Evolutionary conservation across 1,140 invertebrate genomes (phyloP), one percentile per base, ranked within the genome.

Genomic region (Caerostris darwini): DNA sequence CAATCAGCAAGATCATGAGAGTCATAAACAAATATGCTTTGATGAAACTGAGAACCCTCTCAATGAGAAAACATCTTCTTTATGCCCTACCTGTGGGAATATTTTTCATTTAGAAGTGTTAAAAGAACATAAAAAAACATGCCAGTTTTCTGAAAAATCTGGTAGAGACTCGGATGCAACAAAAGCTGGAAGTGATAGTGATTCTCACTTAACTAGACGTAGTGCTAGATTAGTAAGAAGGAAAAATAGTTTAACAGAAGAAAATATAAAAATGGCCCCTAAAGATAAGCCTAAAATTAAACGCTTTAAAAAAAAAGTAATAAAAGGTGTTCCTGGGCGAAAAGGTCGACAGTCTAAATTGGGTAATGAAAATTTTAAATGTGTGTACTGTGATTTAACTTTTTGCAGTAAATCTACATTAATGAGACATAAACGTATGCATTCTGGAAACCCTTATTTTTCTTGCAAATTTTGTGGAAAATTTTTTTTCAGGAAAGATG

Each of bases 401-500:
- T 94, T 94, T 71, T 90, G 93, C 69, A 94, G 93, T 57, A 94
- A 90, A 71, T 90, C 87, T 8, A 94, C 87, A n/a, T 86, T 94
- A 53, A 19, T 90, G n/a, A 57, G 94, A 12, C 94, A 94, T 53
- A 85, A 87, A 50, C 67, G 92, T 85, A 93, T 93, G 94, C 94
- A 94, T 92, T 88, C 88, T 53, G 94, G 94, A 50, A 93, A 94
- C 34, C 90, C 88, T 17, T 88, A 67, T 6, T 92, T 64, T 90
- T 83, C 69, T 53, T 94, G 94, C 17, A 67, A 93, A 77, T 94
- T 67, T n/a, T 94, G 94, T 93, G 91, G 91, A 12, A 93, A 94
- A 34, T 93, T 86, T 71, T 94, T 94, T 50, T 94, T 94, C 61
- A 87, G 94, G 17, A 94, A 93, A 64, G 94, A 94, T 93, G 83